A percentile compares a stretch with the other conserved stretches of the same genome.
Conservation (phyloP, 2,797 vertebrate species). For the Liparis tanakae region DNA sequence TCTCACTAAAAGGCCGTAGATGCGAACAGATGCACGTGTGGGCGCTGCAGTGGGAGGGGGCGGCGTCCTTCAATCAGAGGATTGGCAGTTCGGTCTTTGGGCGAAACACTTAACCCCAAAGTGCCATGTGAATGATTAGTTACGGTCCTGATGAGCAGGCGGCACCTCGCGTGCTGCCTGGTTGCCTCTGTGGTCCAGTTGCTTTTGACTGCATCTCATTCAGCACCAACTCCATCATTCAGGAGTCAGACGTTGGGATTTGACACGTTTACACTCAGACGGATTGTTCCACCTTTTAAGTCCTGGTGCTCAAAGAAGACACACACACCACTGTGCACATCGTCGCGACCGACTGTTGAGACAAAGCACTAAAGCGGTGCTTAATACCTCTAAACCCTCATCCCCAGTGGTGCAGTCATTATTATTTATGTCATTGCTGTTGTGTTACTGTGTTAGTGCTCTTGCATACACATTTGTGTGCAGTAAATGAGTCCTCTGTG, state of each 20-base stretch:
- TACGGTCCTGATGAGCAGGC: no score
- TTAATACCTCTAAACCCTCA: constrained; percentile 52
- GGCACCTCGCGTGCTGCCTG: no score
- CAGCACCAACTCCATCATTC: not conserved
- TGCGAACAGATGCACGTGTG: not conserved
- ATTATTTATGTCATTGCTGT: constrained; percentile 48
- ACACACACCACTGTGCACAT: constrained; percentile 9
- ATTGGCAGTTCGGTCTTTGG: no score
- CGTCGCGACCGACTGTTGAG: constrained; percentile 34
- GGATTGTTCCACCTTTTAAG: constrained; percentile 6
- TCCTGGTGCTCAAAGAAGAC: constrained; percentile 7
- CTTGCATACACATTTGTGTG: constrained; percentile 50
- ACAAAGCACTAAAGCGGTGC: constrained; percentile 41
- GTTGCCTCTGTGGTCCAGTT: not conserved
- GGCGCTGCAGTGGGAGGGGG: no score
- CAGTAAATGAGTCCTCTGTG: constrained; percentile 46
- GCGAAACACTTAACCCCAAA: no score
- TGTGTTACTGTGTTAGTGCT: constrained; percentile 33
- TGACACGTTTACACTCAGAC: not conserved
- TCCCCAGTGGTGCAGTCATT: constrained; percentile 36
- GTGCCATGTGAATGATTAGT: no score
- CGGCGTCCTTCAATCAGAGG: no score
- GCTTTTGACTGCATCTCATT: constrained; percentile 1
- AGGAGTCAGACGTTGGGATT: not conserved
- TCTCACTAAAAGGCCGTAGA: not conserved